Percentiles rank a stretch among this genome's conserved stretches.
Conservation (phyloP, 2,888 invertebrate genomes). For the Ischnus inquisitorius region DNA sequence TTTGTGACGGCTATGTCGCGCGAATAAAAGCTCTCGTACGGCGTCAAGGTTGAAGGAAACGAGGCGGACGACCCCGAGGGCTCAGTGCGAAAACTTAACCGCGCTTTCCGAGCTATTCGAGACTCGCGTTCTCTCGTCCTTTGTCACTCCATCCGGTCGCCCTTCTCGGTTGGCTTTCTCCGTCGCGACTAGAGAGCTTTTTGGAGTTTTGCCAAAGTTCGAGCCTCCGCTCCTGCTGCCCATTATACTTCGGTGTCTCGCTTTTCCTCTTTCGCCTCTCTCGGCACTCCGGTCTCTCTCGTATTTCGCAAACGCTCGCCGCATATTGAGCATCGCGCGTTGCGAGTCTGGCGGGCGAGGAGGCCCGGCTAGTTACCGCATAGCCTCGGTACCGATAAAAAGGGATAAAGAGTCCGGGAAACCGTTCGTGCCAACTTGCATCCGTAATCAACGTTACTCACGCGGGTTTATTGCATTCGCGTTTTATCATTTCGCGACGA, state of each 20-base stretch:
- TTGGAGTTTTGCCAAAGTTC: slow-evolving; percentile 69
- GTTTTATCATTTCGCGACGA: slow-evolving; percentile 17
- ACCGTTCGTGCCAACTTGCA: slow-evolving; percentile 63
- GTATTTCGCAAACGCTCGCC: slow-evolving; percentile 63
- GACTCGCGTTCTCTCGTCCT: slow-evolving; percentile 12
- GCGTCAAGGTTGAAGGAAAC: slow-evolving; percentile 35
- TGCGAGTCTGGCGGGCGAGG: slow-evolving; percentile 4
- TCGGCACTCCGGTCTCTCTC: too few relatives aligned
- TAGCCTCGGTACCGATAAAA: slow-evolving; percentile 63
- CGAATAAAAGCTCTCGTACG: background rate
- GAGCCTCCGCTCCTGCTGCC: slow-evolving; percentile 24
- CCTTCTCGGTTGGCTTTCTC: slow-evolving; percentile 1
- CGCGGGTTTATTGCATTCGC: slow-evolving; percentile 32
- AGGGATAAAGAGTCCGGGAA: slow-evolving; percentile 53
- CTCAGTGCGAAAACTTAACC: slow-evolving; percentile 13
- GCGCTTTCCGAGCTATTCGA: slow-evolving; percentile 50
- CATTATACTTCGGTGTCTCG: slow-evolving; percentile 31
- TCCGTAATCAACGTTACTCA: slow-evolving; percentile 59
- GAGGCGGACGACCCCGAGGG: slow-evolving; percentile 37
- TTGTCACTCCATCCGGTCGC: slow-evolving; percentile 3
- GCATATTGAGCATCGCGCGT: slow-evolving; percentile 71
- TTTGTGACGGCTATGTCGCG: background rate
- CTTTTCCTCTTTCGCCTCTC: slow-evolving; percentile 59
- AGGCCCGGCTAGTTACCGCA: slow-evolving; percentile 63
- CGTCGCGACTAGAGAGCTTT: slow-evolving; percentile 36